Conservation (phyloP, 53 echinoderm and acorn worm genomes). For the Echinarachnius parma region DNA sequence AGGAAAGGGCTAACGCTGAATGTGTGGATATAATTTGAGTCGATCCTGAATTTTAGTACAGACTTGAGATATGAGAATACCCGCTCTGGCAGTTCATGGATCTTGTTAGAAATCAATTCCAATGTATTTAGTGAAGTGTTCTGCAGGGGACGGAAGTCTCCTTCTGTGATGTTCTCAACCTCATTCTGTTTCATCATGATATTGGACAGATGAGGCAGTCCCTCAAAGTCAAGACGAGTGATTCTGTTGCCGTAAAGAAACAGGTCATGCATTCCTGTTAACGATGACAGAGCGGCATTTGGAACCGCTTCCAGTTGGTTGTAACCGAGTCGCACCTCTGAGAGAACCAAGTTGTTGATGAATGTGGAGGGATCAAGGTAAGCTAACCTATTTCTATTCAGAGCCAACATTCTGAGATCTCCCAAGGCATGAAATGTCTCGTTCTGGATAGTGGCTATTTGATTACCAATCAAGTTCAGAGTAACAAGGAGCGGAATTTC, state of each 20-base stretch:
- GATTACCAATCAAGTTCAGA: not conserved
- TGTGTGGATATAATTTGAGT: not conserved
- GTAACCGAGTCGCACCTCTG: not conserved
- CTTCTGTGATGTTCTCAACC: not conserved
- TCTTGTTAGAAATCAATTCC: not conserved
- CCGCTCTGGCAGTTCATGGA: not conserved
- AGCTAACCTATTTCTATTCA: not conserved
- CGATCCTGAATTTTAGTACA: not conserved
- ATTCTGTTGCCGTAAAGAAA: not conserved
- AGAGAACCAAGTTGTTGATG: not conserved
- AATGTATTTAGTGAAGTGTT: not conserved
- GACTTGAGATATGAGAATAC: not conserved
- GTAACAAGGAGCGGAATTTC: not conserved
- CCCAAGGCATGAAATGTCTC: constrained; percentile 2
- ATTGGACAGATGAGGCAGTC: not conserved
- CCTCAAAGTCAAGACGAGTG: not conserved
- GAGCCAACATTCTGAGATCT: not conserved
- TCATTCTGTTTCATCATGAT: not conserved
- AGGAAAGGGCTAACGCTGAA: constrained; percentile 1
- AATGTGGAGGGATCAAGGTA: not conserved
- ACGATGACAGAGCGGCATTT: not conserved
- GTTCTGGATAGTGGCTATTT: not conserved
- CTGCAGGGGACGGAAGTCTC: constrained; percentile 17
- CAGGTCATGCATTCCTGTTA: not conserved
- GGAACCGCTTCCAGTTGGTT: not conserved